Evolutionary conservation across 2,797 vertebrate genomes (phyloP).

Genomic region (Poeciliopsis gracilis): DNA sequence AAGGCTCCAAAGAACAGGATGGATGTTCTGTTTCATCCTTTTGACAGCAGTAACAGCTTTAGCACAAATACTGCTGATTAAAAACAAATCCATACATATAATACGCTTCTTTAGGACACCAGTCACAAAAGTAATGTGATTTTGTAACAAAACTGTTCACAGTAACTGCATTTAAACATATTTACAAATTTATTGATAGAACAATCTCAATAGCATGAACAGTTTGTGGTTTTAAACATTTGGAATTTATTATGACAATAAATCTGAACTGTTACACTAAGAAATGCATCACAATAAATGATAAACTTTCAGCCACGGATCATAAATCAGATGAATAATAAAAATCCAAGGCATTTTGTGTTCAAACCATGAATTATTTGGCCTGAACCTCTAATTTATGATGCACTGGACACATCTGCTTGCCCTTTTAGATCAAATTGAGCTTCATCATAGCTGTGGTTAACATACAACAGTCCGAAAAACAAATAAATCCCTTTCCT

Average conservation of each 20-base stretch:
- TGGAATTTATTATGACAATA: too few species aligned
- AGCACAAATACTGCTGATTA: background rate
- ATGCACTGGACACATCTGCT: background rate
- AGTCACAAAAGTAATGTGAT: too few species aligned
- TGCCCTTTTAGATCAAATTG: background rate
- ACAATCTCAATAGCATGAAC: too few species aligned
- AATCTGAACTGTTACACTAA: too few species aligned
- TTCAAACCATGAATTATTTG: background rate
- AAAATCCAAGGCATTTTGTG: background rate
- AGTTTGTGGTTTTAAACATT: too few species aligned
- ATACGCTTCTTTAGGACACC: too few species aligned
- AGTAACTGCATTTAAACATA: too few species aligned
- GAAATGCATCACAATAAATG: too few species aligned
- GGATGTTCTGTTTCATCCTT: background rate
- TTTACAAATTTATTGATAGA: too few species aligned
- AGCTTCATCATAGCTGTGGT: background rate
- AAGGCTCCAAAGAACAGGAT: background rate
- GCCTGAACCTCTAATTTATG: background rate
- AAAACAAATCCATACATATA: too few species aligned
- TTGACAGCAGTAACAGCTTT: background rate
- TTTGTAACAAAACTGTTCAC: too few species aligned
- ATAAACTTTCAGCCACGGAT: background rate
- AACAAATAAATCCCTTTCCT: background rate
- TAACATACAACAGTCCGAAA: background rate
- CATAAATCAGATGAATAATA: background rate